Evolutionary conservation across 2,888 invertebrate genomes (phyloP), one percentile per base, ranked within the genome.

Genomic region (Stenichneumon culpator): DNA sequence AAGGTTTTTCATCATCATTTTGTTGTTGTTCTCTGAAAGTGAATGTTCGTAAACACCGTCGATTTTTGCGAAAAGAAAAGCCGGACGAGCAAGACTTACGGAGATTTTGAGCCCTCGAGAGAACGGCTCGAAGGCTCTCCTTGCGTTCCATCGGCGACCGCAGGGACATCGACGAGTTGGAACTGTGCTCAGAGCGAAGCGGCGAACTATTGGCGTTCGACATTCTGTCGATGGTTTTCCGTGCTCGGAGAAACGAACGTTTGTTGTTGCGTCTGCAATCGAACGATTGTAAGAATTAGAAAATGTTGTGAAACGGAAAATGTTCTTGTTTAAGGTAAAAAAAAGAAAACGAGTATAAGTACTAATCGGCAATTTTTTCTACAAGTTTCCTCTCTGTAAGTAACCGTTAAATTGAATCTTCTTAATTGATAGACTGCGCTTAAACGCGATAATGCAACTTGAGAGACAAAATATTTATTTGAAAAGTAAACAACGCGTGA

Each of bases 21-120:
- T 78, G 47, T 81, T 84, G 1, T 89, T 65, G 75, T 88, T 88
- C 22, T 90, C 93, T 93, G 84, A 0, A 91, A 86, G 4, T 57
- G 14, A 72, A 72, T 25, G n/a, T 25, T 14, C 11, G 1, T 60
- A 32, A 60, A 14, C 28, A 9, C 19, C 11, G 16, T 14, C 1
- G 11, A 14, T 60, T 54, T 28, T 28, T 67, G 1, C 7, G 22
- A 52, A 70, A 25, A 5, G 6, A 5, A 57, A 54, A 50, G 28
- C 0, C 16, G 3, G 2, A n/a, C 2, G 14, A 60, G 19, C 19
- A 19, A 75, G 36, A 28, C 74, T 52, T 7, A 75, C 74, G 32
- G 0, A 75, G 47, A 5, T 9, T 65, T 36, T 57, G 47, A 0
- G 74, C 19, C 22, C 22, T 75, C n/a, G 63, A 32, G 14, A 75